Conservation (phyloP, 2,113 vertebrate genomes). For the Danionella cerebrum region DNA sequence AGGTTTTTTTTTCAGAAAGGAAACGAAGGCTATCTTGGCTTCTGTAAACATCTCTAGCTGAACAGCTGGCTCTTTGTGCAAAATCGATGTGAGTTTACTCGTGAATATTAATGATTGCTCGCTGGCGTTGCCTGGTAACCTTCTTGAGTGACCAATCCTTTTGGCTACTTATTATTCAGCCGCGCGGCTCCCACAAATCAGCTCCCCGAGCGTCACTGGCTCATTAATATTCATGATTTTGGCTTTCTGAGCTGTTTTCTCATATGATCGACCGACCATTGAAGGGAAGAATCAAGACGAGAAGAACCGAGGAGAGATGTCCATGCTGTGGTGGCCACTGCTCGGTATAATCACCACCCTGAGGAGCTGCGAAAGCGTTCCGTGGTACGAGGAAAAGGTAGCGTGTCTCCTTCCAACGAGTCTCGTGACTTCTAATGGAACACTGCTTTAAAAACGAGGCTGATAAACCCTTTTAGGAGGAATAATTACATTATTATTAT, state of each 20-base stretch:
- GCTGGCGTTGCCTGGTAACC: not conserved
- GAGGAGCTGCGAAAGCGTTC: constrained; percentile 39
- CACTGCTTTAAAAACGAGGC: too few species aligned
- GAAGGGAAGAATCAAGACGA: constrained; percentile 26
- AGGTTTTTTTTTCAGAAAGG: too few species aligned
- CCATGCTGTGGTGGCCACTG: constrained; percentile 40
- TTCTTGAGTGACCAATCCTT: not conserved
- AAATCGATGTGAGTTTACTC: not conserved
- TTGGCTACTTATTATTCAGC: not conserved
- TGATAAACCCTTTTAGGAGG: not conserved
- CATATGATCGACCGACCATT: constrained; percentile 61
- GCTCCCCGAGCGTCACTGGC: not conserved
- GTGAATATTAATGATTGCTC: not conserved
- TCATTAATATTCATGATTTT: not conserved
- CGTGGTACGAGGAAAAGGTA: constrained; percentile 67
- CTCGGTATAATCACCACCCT: constrained; percentile 37
- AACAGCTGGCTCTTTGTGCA: not conserved
- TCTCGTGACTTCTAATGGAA: not conserved
- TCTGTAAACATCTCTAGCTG: not conserved
- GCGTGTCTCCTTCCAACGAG: not conserved
- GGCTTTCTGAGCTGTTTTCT: constrained; percentile 13
- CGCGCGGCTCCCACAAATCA: not conserved
- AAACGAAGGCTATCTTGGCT: too few species aligned
- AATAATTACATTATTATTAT: too few species aligned
- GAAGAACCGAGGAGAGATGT: constrained; percentile 27